Evolutionary conservation across 2,113 vertebrate species (phyloP), one percentile per base, ranked within the genome.

Genomic region (Aegithalos caudatus): DNA sequence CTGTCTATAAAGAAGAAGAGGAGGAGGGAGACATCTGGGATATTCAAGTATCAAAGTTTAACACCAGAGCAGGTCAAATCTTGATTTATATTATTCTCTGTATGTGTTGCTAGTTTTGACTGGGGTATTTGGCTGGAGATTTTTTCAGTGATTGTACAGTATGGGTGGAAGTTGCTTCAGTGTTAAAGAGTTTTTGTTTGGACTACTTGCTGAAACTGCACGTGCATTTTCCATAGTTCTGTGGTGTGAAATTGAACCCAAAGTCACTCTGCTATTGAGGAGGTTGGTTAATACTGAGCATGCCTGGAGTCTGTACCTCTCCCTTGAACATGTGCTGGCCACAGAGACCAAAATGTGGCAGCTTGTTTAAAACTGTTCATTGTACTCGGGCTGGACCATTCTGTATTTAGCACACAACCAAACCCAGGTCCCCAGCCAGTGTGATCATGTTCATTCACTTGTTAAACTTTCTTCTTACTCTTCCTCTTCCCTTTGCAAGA

Each of bases 41-140:
- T 97, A 97, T 98, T 95, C 98, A 97, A 93, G 97, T 98, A 98
- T 98, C 98, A 97, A 97, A 98, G 97, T 98, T 97, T 98, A 98
- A 98, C 98, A 98, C 97, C 98, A 98, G 98, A 98, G 97, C 98
- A 99, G 99, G 99, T 99, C 80, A 96, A 96, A 42, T 97, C 95
- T 98, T 94, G 74, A 90, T 97, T 96, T 96, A 92, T 96, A 94
- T 96, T 97, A 48, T 97, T 97, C 91, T 97, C 54, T 97, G 2
- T 93, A 40, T 94, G 31, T 92, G 66, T 94, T 92, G 48, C 81
- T 93, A 66, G 45, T 90, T 72, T 60, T 88, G 80, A 78, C 48
- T 88, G 58, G 38, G 38, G 24, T 95, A 86, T 92, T 74, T 92
- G 71, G 50, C 54, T 88, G 70, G 78, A 73, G 58, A 28, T 40